Percentiles rank a stretch among this genome's conserved stretches.
Conservation (phyloP, 2,113 vertebrate species). For the Hymenochirus boettgeri region DNA sequence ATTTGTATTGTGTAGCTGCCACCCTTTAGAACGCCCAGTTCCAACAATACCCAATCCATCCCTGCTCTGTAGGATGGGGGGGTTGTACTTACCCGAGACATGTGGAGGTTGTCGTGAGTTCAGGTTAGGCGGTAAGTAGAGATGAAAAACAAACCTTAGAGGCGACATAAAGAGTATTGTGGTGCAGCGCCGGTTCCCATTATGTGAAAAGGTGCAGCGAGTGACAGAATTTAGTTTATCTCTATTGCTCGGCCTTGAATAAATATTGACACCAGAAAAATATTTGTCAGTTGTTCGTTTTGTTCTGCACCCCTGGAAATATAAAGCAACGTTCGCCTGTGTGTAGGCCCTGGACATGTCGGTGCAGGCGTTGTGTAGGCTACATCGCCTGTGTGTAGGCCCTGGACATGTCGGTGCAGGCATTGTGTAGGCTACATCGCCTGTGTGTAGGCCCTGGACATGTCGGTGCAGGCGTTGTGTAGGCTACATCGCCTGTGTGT, state of each 20-base stretch:
- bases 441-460: no score
- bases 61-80: slow-evolving; percentile 18
- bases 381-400: no score
- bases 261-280: slow-evolving; percentile 59
- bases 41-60: slow-evolving; percentile 10
- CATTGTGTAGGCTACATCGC: neutral
- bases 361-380: slow-evolving; percentile 45
- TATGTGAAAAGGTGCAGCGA: slow-evolving; percentile 38
- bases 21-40: neutral
- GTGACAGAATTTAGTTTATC: slow-evolving; percentile 43
- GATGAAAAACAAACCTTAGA: no score
- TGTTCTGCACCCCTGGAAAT: slow-evolving; percentile 48
- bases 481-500: neutral
- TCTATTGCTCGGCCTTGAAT: slow-evolving; percentile 52
- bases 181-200: slow-evolving; percentile 44
- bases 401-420: slow-evolving; percentile 3
- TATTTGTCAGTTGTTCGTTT: slow-evolving; percentile 46
- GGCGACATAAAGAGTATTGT: slow-evolving; percentile 38
- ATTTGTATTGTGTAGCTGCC: slow-evolving; percentile 22
- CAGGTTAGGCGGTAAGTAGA: slow-evolving; percentile 17
- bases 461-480: no score
- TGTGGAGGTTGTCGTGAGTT: slow-evolving; percentile 18
- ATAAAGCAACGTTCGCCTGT: slow-evolving; percentile 50
- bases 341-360: slow-evolving; percentile 45
- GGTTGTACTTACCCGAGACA: slow-evolving; percentile 12